Evolutionary conservation across 2,888 invertebrate species (phyloP).

Genomic region (Smittia aterrima): DNA sequence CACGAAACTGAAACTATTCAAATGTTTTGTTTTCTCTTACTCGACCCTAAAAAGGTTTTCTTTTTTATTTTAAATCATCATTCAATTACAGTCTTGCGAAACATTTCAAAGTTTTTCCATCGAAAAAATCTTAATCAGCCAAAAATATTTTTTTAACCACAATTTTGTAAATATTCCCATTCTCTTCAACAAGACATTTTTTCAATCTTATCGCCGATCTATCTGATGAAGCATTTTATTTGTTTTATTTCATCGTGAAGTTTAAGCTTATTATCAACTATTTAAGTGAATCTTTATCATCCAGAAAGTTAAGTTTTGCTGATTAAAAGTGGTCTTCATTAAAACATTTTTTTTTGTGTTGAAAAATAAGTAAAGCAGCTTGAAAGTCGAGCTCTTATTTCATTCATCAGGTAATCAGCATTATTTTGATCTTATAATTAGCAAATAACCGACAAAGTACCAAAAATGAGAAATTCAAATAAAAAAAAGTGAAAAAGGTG

Average conservation of each 20-base stretch:
- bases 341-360: neutral
- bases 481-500: neutral
- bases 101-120: constrained; percentile 7
- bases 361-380: neutral
- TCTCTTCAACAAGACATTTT: neutral
- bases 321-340: neutral
- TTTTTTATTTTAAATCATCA: neutral
- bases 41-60: neutral
- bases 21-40: neutral
- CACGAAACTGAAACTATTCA: neutral
- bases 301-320: neutral
- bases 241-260: neutral
- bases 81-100: constrained; percentile 26
- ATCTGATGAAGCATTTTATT: neutral
- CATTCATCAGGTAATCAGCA: neutral
- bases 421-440: neutral
- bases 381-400: neutral
- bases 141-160: neutral
- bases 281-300: neutral
- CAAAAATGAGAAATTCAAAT: neutral
- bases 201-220: neutral
- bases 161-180: constrained; percentile 10
- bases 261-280: neutral
- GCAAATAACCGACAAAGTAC: neutral
- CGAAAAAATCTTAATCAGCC: neutral